Percentiles rank a stretch among this genome's conserved stretches.
Evolutionary conservation across 2,113 vertebrate genomes (phyloP).

Genomic region (Centropus bengalensis): DNA sequence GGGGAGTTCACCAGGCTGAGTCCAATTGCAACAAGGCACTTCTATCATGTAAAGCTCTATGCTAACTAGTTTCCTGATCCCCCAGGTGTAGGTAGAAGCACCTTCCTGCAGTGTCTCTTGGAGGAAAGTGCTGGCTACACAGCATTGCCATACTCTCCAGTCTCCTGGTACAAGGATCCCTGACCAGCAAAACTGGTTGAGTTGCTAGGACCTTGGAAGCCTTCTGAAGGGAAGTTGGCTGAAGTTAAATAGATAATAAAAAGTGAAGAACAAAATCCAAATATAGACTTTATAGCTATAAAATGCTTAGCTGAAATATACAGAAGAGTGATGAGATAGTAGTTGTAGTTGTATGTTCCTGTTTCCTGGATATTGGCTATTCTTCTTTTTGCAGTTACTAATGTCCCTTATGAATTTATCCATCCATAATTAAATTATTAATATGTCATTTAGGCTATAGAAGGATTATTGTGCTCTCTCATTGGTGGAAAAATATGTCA

Average conservation of each 20-base stretch:
- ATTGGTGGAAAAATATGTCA: rapidly evolving
- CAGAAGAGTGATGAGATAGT: background rate
- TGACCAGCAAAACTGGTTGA: background rate
- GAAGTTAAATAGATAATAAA: background rate
- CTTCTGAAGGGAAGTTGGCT: background rate
- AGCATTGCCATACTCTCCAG: background rate
- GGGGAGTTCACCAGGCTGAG: background rate
- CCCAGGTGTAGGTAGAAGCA: background rate
- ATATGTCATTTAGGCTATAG: background rate
- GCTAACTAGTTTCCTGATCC: background rate
- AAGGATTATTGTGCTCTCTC: background rate
- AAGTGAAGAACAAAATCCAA: background rate
- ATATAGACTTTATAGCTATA: background rate
- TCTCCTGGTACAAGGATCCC: background rate
- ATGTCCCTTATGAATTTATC: background rate
- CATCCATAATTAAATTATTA: background rate
- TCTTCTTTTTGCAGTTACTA: background rate
- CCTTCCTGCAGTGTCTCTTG: background rate
- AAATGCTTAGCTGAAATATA: background rate
- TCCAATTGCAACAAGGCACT: background rate
- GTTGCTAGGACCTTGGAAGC: background rate
- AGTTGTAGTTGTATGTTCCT: background rate
- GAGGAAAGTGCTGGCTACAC: background rate
- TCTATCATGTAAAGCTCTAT: background rate
- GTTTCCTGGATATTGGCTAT: background rate